These are phyloP conservation scores for Lutjanus erythropterus DNA, from an alignment of 2,113 vertebrate genomes.

Conservation along the genomic window DNA sequence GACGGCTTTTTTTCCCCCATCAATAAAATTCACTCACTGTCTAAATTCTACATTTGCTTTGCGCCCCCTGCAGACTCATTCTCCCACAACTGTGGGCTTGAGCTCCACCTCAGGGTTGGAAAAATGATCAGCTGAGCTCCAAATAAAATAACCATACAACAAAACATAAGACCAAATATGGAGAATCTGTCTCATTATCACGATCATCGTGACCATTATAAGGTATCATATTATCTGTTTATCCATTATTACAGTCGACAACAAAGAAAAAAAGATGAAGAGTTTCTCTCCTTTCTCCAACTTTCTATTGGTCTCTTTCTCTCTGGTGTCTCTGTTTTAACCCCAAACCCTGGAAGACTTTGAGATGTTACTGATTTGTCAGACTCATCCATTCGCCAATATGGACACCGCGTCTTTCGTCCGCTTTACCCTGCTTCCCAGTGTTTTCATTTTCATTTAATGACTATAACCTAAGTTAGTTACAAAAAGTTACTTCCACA, in stretches of 20 bases:
- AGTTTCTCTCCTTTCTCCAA: conserved; percentile 79
- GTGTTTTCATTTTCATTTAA: conserved; percentile 42
- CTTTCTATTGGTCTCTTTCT: conserved; percentile 75
- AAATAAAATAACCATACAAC: conserved; percentile 53
- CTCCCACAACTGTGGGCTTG: conserved; percentile 65
- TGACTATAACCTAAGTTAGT: conserved; percentile 43
- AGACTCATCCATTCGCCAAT: conserved; percentile 22
- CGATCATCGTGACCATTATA: conserved; percentile 58
- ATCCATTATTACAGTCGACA: conserved; percentile 68
- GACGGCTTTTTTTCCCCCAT: background rate
- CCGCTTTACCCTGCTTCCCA: conserved; percentile 72
- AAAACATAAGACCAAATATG: conserved; percentile 56
- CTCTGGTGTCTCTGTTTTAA: conserved; percentile 63
- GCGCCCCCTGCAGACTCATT: conserved; percentile 28
- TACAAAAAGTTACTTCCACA: conserved; percentile 69
- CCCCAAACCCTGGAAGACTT: conserved; percentile 83
- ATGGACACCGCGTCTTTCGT: conserved; percentile 2
- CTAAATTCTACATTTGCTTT: too few relatives aligned
- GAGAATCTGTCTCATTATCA: conserved; percentile 59
- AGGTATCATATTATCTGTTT: conserved; percentile 41
- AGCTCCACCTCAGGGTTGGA: conserved; percentile 74
- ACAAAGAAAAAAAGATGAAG: conserved; percentile 80
- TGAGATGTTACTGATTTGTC: conserved; percentile 73
- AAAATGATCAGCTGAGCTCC: conserved; percentile 65
- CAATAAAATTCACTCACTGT: background rate